These are phyloP conservation scores for Felis chaus DNA, from an alignment of 2,113 vertebrate genomes.

Conservation along the genomic window DNA sequence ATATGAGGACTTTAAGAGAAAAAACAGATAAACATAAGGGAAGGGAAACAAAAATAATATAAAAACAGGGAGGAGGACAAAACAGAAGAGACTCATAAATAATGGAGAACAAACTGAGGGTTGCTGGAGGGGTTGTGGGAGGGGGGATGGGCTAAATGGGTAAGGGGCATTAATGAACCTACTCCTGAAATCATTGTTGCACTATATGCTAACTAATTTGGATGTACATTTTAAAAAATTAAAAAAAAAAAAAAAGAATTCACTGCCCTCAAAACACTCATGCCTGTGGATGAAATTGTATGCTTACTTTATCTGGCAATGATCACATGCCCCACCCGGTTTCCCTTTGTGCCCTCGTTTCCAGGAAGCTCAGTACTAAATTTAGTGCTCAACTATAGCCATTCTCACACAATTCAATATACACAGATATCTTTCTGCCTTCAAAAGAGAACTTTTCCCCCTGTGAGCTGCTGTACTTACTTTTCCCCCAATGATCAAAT, in stretches of 20 bases:
- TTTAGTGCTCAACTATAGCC: conserved; percentile 59
- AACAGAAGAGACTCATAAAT: too few relatives aligned
- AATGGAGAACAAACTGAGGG: too few relatives aligned
- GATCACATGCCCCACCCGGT: conserved; percentile 1
- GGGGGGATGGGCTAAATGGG: too few relatives aligned
- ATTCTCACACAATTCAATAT: conserved; percentile 58
- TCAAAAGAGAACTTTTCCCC: background rate
- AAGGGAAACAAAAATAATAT: too few relatives aligned
- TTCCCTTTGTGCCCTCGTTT: conserved; percentile 67
- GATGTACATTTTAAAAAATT: too few relatives aligned
- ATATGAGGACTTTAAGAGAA: too few relatives aligned
- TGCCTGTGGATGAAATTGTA: background rate
- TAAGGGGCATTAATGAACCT: too few relatives aligned
- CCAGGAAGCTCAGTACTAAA: conserved; percentile 76
- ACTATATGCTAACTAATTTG: too few relatives aligned
- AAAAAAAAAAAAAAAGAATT: background rate
- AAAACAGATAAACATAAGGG: too few relatives aligned
- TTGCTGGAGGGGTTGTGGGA: too few relatives aligned
- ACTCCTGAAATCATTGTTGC: too few relatives aligned
- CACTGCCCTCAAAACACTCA: background rate
- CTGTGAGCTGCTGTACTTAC: conserved; percentile 16
- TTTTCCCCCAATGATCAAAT: background rate
- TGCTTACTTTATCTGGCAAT: conserved; percentile 40
- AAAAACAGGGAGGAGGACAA: too few relatives aligned
- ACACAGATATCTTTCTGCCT: conserved; percentile 43